Conservation (phyloP, 1,140 invertebrate genomes). For the Eupeodes corollae region DNA sequence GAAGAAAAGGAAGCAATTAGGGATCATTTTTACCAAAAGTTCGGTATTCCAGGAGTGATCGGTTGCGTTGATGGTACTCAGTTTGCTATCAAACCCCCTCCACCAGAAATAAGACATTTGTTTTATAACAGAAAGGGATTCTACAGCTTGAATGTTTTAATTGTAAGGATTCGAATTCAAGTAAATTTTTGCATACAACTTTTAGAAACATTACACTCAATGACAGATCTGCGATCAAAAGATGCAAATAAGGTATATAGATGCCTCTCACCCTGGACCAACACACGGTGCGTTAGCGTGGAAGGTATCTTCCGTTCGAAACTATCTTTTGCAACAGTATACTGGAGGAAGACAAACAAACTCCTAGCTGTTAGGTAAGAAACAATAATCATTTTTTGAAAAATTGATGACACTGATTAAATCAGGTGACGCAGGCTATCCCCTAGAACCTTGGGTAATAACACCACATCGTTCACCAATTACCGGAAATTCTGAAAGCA, state of each 20-base stretch:
- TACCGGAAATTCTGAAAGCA: neutral
- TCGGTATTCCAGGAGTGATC: neutral
- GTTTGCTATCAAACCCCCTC: neutral
- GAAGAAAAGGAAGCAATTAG: neutral
- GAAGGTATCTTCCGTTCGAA: neutral
- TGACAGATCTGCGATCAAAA: neutral
- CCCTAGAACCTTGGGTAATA: neutral
- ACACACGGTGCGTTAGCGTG: neutral
- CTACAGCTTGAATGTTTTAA: neutral
- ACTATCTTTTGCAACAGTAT: neutral
- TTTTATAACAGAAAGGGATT: neutral
- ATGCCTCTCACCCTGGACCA: neutral
- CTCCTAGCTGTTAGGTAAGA: neutral
- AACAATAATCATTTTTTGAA: neutral
- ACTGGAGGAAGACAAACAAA: neutral
- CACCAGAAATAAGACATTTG: neutral
- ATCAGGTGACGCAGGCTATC: neutral
- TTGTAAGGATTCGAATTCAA: neutral
- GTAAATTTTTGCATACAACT: neutral
- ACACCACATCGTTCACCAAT: neutral
- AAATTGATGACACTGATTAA: neutral
- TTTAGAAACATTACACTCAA: neutral
- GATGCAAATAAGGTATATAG: neutral
- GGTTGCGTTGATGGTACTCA: neutral
- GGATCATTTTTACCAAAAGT: neutral